Evolutionary conservation across 2,888 invertebrate genomes (phyloP).

Genomic region (Entomobrya multifasciata): DNA sequence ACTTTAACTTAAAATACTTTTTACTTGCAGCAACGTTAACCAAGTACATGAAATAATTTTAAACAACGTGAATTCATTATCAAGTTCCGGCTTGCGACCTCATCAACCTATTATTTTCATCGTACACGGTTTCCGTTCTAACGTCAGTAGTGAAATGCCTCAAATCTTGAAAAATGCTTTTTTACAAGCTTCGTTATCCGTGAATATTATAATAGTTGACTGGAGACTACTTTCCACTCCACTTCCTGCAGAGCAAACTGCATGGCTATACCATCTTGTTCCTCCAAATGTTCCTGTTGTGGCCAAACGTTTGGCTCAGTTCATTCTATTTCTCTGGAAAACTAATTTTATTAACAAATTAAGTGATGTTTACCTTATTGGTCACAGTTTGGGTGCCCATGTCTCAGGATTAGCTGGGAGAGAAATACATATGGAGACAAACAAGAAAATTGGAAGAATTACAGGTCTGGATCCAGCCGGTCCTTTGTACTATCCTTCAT

Average conservation of each 20-base stretch:
- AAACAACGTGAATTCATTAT: too few relatives aligned
- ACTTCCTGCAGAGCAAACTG: not conserved
- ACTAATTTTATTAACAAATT: not conserved
- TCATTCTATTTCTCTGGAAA: not conserved
- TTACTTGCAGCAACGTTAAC: too few relatives aligned
- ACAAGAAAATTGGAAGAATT: not conserved
- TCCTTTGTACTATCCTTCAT: not conserved
- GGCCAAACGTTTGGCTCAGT: not conserved
- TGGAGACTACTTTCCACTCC: not conserved
- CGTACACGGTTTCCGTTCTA: too few relatives aligned
- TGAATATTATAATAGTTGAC: not conserved
- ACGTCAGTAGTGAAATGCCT: too few relatives aligned
- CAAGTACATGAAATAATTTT: too few relatives aligned
- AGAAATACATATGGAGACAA: not conserved
- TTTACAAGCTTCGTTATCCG: too few relatives aligned
- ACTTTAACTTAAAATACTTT: too few relatives aligned
- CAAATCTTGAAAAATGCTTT: too few relatives aligned
- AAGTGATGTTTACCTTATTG: not conserved
- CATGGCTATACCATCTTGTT: not conserved
- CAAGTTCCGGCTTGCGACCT: too few relatives aligned
- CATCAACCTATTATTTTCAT: too few relatives aligned
- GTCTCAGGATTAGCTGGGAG: not conserved
- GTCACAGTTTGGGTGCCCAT: slow-evolving; percentile 17
- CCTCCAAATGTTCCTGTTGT: not conserved
- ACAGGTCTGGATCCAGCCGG: slow-evolving; percentile 33